Conservation (phyloP, 1,140 invertebrate genomes). For the Aleiodes sp. region DNA sequence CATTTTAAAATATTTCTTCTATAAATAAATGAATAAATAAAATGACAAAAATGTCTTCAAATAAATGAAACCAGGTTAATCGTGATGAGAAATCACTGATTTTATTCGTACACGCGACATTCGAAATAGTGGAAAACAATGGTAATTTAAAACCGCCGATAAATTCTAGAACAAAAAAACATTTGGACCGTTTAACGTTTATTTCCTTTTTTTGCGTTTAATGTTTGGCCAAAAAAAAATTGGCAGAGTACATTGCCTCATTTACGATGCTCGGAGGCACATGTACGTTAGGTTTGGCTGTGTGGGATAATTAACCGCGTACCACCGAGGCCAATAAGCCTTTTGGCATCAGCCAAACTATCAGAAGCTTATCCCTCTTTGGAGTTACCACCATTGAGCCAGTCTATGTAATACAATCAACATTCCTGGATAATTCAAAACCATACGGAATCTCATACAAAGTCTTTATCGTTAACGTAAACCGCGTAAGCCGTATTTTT, state of each 20-base stretch:
- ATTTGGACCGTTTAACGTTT: too few species aligned
- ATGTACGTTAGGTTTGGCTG: background rate
- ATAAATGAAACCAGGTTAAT: too few species aligned
- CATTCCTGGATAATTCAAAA: background rate
- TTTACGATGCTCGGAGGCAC: background rate
- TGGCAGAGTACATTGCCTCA: conserved; percentile 3
- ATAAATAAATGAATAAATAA: too few species aligned
- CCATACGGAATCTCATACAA: background rate
- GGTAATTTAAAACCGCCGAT: too few species aligned
- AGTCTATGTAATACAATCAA: background rate
- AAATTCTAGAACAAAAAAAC: too few species aligned
- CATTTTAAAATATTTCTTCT: too few species aligned
- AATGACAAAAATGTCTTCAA: too few species aligned
- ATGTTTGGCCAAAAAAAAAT: background rate
- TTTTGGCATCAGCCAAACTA: conserved; percentile 17
- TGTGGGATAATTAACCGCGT: conserved; percentile 23
- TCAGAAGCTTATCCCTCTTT: conserved; percentile 12
- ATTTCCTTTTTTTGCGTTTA: too few species aligned
- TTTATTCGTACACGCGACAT: too few species aligned
- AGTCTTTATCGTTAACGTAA: background rate
- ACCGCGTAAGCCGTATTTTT: background rate
- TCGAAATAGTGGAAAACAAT: too few species aligned
- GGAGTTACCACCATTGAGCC: background rate
- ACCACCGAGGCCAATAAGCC: background rate
- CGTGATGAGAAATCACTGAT: too few species aligned